Base-by-base conservation (phyloP, 2,797 vertebrate species). In the Aplochiton taeniatus region DNA sequence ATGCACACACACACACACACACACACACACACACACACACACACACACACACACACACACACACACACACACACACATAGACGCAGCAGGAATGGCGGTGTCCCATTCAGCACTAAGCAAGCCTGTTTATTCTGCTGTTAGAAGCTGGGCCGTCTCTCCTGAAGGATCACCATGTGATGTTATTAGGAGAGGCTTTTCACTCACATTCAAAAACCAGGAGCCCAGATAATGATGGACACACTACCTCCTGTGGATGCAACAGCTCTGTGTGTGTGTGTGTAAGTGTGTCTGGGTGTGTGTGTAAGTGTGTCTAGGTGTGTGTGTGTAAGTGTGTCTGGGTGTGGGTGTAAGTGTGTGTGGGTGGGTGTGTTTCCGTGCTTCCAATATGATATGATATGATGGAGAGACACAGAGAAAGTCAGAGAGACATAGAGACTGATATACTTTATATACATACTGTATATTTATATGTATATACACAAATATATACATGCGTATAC, bases 141-240 rank as follows among this genome's bases (percentile, higher is more conserved):
- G 84, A 89, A 83, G 76, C 67, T 74, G 69, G 86, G 79, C 79
- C 76, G 82, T 68, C 80, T 88, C 65, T 69, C 80, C 65, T 81
- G 52, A 80, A 78, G 70, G 58, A 61, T 51, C 75, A 70, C 81
- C 66, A 48, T 67, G 61, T 82, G 70, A 74, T 64, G 78, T 69
- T 65, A 78, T 75, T 59, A 69, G 54, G 62, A 79, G 54, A 45
- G 59, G 57, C 67, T 48, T 75, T 75, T 73, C 18, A 58, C 58
- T 64, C 59, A 65, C 56, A 66, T 10, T 55, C 41, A 59, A 59
- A 69, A 49, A 61, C 13, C 41, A 46, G 19, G 11, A 17, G 55
- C 19, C 57, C 4, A 7, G 20, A 47, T 45, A 48, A 52, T 63
- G 20, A 41, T 1, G 4, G 3, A 18, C 48, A 31, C 51, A 42